Percentiles rank a stretch among this genome's conserved stretches.
Conservation (phyloP, 35 echinoderm and acorn worm species). For the Heliocidaris tuberculata region DNA sequence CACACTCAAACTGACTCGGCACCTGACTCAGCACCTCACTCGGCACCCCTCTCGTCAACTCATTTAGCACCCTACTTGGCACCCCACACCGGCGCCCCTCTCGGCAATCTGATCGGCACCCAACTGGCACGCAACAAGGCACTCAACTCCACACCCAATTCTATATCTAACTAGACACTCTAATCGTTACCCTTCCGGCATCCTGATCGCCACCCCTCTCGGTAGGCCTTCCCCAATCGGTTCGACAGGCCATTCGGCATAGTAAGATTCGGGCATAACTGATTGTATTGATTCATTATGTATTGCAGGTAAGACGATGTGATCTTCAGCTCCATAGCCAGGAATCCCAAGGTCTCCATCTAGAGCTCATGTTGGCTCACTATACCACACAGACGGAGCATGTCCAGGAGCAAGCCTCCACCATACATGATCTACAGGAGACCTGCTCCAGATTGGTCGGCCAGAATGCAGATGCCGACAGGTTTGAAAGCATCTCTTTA, state of each 20-base stretch:
- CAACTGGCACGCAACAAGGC: too few species aligned
- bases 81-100: too few species aligned
- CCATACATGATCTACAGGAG: conserved; percentile 35
- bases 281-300: neutral
- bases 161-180: too few species aligned
- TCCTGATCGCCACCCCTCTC: too few species aligned
- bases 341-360: conserved; percentile 38
- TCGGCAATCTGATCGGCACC: too few species aligned
- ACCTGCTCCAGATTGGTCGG: conserved; percentile 30
- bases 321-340: conserved; percentile 50
- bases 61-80: neutral
- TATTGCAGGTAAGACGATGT: conserved; percentile 58
- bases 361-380: conserved; percentile 29
- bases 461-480: conserved; percentile 17
- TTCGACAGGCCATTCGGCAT: neutral
- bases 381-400: conserved; percentile 13
- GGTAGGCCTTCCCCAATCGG: neutral
- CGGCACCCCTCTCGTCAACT: neutral
- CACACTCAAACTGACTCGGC: neutral
- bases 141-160: too few species aligned
- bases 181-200: neutral
- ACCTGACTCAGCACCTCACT: neutral
- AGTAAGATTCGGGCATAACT: neutral
- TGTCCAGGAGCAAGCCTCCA: conserved; percentile 25
- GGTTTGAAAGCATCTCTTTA: neutral